These are phyloP conservation scores for Sympetrum striolatum DNA, from an alignment of 2,888 invertebrate genomes.

Conservation along the genomic window DNA sequence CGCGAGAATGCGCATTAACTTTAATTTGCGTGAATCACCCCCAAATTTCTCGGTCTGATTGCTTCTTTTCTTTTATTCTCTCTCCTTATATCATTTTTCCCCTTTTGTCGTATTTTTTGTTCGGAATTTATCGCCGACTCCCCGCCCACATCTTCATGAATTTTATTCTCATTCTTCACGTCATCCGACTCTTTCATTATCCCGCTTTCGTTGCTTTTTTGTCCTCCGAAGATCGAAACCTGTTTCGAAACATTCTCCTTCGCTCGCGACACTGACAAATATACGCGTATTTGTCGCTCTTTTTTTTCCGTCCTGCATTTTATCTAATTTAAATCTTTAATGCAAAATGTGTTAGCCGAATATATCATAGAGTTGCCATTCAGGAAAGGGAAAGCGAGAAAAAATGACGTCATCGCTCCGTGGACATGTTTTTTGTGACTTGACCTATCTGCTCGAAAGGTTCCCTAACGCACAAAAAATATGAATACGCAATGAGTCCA, in stretches of 20 bases:
- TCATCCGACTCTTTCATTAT: background rate
- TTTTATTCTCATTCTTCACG: conserved; percentile 27
- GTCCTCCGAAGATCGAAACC: background rate
- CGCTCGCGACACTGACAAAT: no score
- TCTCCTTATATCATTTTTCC: background rate
- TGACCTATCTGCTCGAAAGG: background rate
- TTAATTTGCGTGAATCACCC: no score
- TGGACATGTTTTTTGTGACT: background rate
- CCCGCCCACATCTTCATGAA: background rate
- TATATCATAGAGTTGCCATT: no score
- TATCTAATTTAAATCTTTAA: no score
- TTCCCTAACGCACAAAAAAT: background rate
- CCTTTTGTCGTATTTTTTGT: background rate
- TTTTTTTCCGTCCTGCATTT: no score
- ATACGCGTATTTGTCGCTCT: no score
- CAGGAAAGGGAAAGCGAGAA: no score
- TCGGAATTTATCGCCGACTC: background rate
- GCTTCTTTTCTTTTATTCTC: background rate
- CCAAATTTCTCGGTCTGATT: background rate
- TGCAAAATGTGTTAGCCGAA: no score
- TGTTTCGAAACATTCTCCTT: background rate
- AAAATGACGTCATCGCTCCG: no score
- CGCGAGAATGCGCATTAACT: no score
- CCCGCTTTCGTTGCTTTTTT: background rate
- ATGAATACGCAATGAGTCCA: background rate